These are phyloP conservation scores for Microchrysa polita DNA, from an alignment of 2,888 invertebrate genomes.

Conservation along the genomic window DNA sequence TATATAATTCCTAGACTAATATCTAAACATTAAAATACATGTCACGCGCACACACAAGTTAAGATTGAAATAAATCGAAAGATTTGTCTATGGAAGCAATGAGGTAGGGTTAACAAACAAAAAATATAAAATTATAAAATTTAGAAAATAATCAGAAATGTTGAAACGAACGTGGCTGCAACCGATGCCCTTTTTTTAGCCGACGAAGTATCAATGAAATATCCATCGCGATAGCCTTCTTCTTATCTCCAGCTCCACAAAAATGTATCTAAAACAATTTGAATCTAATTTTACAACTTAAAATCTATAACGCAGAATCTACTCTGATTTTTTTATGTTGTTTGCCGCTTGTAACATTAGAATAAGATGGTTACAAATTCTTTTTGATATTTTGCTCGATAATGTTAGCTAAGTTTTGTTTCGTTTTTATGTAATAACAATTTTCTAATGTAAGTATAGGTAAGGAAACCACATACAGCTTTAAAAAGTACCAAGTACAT, in stretches of 20 bases:
- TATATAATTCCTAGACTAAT: neutral
- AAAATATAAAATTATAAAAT: constrained; percentile 4
- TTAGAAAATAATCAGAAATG: neutral
- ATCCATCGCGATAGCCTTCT: constrained; percentile 6
- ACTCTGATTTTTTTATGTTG: neutral
- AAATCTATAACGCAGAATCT: constrained; percentile 5
- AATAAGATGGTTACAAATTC: neutral
- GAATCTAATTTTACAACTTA: constrained; percentile 16
- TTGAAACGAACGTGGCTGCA: constrained; percentile 9
- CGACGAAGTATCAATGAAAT: neutral
- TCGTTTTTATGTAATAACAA: too few relatives aligned
- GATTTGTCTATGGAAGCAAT: constrained; percentile 14
- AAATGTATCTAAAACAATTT: neutral
- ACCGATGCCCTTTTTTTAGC: neutral
- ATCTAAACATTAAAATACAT: neutral
- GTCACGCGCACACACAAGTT: constrained; percentile 27
- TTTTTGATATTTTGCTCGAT: constrained; percentile 14
- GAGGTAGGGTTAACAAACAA: neutral
- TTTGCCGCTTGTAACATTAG: neutral
- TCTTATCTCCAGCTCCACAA: constrained; percentile 1
- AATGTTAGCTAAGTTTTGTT: constrained; percentile 5
- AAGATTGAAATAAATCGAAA: neutral
- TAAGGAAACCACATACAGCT: neutral
- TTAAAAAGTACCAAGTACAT: neutral
- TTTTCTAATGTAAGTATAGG: neutral